Percentiles rank a stretch among this genome's conserved stretches.
Evolutionary conservation across 2,113 vertebrate species (phyloP).

Genomic region (Sapayoa aenigma): DNA sequence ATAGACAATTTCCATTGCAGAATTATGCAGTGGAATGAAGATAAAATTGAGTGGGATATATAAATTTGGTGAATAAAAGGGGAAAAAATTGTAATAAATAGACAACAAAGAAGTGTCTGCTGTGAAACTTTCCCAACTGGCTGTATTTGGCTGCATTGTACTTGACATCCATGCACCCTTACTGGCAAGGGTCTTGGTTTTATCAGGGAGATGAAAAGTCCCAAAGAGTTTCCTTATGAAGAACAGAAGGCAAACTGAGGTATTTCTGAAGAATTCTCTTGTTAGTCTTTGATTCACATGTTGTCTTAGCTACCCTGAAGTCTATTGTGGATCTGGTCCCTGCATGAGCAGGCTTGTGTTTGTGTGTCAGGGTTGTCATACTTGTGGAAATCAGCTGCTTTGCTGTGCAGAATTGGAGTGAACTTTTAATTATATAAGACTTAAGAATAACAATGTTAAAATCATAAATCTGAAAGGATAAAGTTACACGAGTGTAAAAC

Average conservation of each 20-base stretch:
- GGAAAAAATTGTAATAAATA: constrained; percentile 10
- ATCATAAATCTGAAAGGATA: background rate
- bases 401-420: background rate
- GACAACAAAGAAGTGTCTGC: background rate
- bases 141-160: background rate
- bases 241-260: fast-evolving
- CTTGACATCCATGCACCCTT: background rate
- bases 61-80: background rate
- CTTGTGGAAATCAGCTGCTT: background rate
- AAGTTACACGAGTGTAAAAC: background rate
- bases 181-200: background rate
- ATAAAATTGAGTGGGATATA: background rate
- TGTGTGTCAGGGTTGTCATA: background rate
- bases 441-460: background rate
- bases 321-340: background rate
- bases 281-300: background rate
- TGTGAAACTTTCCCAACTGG: background rate
- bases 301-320: background rate
- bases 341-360: background rate
- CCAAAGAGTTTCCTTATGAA: background rate
- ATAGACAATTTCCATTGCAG: background rate
- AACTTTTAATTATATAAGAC: background rate
- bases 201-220: background rate
- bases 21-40: background rate
- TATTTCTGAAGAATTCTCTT: background rate